These are phyloP conservation scores for Tribolium castaneum DNA, from an alignment of 1,140 invertebrate species.

Conservation along the genomic window DNA sequence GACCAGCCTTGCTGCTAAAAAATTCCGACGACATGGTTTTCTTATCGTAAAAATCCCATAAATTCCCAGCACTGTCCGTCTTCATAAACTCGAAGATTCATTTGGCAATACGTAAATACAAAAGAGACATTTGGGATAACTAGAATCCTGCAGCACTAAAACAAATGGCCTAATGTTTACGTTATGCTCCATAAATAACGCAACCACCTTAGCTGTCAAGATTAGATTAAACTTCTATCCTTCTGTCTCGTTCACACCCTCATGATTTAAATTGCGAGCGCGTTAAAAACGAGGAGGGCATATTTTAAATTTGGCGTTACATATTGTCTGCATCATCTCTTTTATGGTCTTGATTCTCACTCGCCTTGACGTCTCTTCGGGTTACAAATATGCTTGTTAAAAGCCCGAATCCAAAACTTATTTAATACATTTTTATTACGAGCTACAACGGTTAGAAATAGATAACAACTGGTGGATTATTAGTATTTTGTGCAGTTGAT, in stretches of 20 bases:
- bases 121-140: not conserved
- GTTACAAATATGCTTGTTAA: not conserved
- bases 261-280: slow-evolving; percentile 7
- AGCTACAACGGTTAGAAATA: not conserved
- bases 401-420: not conserved
- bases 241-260: slow-evolving; percentile 25
- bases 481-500: not conserved
- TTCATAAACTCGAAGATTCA: not conserved
- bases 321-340: slow-evolving; percentile 40
- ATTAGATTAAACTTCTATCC: slow-evolving; percentile 37
- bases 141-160: slow-evolving; percentile 11
- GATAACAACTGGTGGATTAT: not conserved
- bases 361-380: slow-evolving; percentile 9
- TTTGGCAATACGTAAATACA: not conserved
- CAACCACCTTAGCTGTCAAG: slow-evolving; percentile 41
- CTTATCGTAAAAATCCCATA: not conserved
- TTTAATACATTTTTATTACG: not conserved
- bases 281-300: slow-evolving; percentile 21
- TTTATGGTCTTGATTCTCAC: slow-evolving; percentile 43
- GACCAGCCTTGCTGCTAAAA: not conserved
- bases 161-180: slow-evolving; percentile 32
- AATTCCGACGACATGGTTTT: not conserved
- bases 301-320: slow-evolving; percentile 44
- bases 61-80: not conserved
- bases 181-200: slow-evolving; percentile 43